Evolutionary conservation across 2,888 invertebrate species (phyloP), one percentile per base, ranked within the genome.

Genomic region (Meteorus cinctellus): DNA sequence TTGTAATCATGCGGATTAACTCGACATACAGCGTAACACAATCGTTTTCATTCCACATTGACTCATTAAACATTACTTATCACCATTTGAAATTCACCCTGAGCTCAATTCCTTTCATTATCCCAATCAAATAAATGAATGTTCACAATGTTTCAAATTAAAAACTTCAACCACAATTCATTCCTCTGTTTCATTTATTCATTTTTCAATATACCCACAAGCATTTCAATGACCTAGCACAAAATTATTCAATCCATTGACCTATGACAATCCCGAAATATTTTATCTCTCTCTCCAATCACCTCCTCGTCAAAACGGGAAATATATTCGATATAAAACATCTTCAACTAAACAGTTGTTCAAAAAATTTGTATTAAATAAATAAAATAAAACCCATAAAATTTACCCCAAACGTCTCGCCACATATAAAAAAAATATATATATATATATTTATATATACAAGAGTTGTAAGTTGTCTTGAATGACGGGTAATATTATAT

Each of bases 401-500:
- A 19, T 55, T 19, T 8, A 55, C n/a, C 19, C 19, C 19, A 19
- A 19, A 8, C n/a, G 19, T 19, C 55, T 55, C 24, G 55, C 55
- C 19, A 55, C 10, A 19, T 8, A 55, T 55, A 8, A 41, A 5
- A 19, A 6, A 77, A 75, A 65, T 65, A 51, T 62, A 69, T 24
- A 72, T 72, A 72, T 68, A 12, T 41, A 41, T 6, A 48, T 48
- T 16, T n/a, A 45, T 48, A 48, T 4, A 55, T 65, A 75, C 66
- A 72, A 71, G 66, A 59, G 19, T 55, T 55, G 55, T 41, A 29
- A 71, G 36, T n/a, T n/a, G 19, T 59, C 31, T 55, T 19, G 59
- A 63, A 66, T 65, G 60, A 67, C 73, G 63, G 76, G 72, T 63
- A 69, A 68, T 62, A 76, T 60, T 48, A 41, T 55, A 75, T 27